A percentile compares a stretch with the other conserved stretches of the same genome.
These are phyloP conservation scores for Timema cristinae DNA, from an alignment of 2,888 invertebrate genomes.

Conservation along the genomic window DNA sequence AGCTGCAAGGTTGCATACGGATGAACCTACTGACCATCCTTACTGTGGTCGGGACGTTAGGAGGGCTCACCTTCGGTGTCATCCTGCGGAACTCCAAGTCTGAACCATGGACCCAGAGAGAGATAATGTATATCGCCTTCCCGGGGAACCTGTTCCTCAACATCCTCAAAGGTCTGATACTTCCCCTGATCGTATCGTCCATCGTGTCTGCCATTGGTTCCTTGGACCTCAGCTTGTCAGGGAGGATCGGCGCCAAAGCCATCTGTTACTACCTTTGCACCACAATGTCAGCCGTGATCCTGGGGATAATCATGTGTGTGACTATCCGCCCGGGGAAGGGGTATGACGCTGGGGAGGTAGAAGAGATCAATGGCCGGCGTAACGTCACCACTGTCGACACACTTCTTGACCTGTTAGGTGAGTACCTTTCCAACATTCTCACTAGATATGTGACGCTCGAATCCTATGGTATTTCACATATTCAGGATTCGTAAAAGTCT, in stretches of 20 bases:
- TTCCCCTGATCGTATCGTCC: conserved; percentile 86
- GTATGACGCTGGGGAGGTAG: conserved; percentile 32
- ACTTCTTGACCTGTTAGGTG: conserved; percentile 87
- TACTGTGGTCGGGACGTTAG: conserved; percentile 73
- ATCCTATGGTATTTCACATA: too few species aligned
- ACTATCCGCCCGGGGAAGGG: conserved; percentile 72
- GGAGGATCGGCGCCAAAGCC: conserved; percentile 80
- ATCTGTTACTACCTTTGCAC: conserved; percentile 89
- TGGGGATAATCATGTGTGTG: conserved; percentile 85
- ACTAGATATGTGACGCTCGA: too few species aligned
- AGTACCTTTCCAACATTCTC: conserved; percentile 32
- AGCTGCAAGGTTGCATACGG: conserved; percentile 53
- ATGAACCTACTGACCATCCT: conserved; percentile 76
- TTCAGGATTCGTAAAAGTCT: too few species aligned
- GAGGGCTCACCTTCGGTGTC: conserved; percentile 71
- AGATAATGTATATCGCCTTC: conserved; percentile 92
- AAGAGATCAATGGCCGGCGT: conserved; percentile 40
- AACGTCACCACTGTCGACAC: conserved; percentile 84
- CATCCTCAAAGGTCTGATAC: conserved; percentile 93
- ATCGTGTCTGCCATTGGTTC: conserved; percentile 91
- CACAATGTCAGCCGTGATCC: conserved; percentile 84
- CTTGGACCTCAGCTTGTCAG: conserved; percentile 85
- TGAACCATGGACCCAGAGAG: conserved; percentile 66
- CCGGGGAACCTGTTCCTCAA: conserved; percentile 92
- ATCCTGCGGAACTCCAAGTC: conserved; percentile 52